Evolutionary conservation across 2,113 vertebrate genomes (phyloP).

Genomic region (Narcine bancroftii): DNA sequence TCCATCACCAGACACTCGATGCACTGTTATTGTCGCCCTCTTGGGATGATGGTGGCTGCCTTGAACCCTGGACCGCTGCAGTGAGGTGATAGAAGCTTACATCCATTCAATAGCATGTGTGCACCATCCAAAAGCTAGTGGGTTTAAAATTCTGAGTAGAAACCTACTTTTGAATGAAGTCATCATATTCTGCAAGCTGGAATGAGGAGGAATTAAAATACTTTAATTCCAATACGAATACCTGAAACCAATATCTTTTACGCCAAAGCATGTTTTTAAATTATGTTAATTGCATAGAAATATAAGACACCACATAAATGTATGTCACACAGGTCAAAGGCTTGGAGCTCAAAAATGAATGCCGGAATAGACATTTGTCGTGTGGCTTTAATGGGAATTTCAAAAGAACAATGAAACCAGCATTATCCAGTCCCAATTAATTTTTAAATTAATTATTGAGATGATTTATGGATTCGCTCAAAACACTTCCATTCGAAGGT

Average conservation of each 20-base stretch:
- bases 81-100: too few species aligned
- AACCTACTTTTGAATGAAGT: background rate
- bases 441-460: background rate
- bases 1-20: too few species aligned
- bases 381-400: background rate
- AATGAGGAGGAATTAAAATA: slow-evolving; percentile 2
- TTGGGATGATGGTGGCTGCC: too few species aligned
- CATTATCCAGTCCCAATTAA: too few species aligned
- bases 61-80: too few species aligned
- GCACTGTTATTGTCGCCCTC: too few species aligned
- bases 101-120: too few species aligned
- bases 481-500: background rate
- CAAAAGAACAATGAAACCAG: too few species aligned
- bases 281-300: background rate
- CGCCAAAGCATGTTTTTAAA: background rate
- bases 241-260: background rate
- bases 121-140: too few species aligned
- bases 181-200: too few species aligned
- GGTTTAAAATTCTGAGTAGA: too few species aligned
- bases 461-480: slow-evolving; percentile 8
- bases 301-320: background rate
- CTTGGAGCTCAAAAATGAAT: slow-evolving; percentile 1
- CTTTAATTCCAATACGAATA: background rate
- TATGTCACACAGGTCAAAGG: background rate
- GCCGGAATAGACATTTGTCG: background rate